Conservation (phyloP, 1,140 invertebrate species). For the Leptestheria dahalacensis region DNA sequence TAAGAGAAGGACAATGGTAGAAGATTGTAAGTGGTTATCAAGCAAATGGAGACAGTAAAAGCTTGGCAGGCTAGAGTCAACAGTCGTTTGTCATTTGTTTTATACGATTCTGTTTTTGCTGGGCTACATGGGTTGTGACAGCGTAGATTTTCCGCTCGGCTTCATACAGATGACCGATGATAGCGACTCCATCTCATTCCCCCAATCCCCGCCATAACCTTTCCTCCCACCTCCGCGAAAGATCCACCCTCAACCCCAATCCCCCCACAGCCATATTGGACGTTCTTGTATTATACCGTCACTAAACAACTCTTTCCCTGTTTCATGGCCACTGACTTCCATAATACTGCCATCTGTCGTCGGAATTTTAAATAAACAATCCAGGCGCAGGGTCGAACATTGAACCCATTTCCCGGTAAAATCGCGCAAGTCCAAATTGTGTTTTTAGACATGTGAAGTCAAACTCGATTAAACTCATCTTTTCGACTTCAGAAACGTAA, state of each 20-base stretch:
- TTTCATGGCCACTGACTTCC: too few species aligned
- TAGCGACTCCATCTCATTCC: constrained; percentile 2
- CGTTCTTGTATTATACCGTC: too few species aligned
- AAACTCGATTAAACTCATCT: too few species aligned
- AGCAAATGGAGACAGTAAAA: constrained; percentile 1
- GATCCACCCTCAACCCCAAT: not conserved
- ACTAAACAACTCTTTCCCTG: too few species aligned
- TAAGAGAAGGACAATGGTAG: constrained; percentile 1
- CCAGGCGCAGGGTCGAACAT: too few species aligned
- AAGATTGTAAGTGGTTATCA: not conserved
- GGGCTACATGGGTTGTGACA: constrained; percentile 2
- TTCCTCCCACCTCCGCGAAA: not conserved
- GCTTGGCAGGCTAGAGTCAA: not conserved
- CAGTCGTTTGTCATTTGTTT: not conserved
- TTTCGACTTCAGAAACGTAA: too few species aligned
- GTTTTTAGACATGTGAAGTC: too few species aligned
- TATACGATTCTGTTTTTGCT: not conserved
- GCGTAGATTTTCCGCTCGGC: constrained; percentile 9
- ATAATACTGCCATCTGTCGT: too few species aligned
- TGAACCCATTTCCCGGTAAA: too few species aligned
- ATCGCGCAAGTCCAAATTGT: too few species aligned
- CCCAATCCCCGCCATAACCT: not conserved
- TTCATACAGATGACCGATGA: constrained; percentile 9
- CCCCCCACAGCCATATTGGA: too few species aligned
- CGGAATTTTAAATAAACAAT: too few species aligned